These are phyloP conservation scores for Synanthedon andrenaeformis DNA, from an alignment of 2,888 invertebrate species.

Conservation along the genomic window DNA sequence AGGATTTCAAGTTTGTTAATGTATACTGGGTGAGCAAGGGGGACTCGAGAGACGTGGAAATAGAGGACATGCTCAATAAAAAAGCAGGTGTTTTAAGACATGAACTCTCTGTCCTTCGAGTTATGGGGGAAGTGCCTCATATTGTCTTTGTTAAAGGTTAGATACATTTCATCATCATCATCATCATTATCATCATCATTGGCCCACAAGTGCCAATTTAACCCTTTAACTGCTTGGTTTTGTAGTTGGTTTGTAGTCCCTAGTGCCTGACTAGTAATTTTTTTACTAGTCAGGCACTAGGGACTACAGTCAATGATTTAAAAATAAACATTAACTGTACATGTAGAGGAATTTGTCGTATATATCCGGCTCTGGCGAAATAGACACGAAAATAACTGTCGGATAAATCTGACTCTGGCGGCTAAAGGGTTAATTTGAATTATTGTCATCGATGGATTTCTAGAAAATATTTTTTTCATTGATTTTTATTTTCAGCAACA, in stretches of 20 bases:
- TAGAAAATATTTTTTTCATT: not conserved
- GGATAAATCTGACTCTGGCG: no score
- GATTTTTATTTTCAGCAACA: no score
- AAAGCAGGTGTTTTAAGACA: slow-evolving; percentile 74
- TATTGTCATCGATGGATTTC: not conserved
- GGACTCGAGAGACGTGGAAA: slow-evolving; percentile 53
- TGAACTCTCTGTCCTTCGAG: slow-evolving; percentile 76
- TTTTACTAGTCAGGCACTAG: no score
- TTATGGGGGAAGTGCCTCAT: slow-evolving; percentile 82
- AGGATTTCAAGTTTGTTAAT: slow-evolving; percentile 75
- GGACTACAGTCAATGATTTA: no score
- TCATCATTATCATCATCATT: not conserved
- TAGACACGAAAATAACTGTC: no score
- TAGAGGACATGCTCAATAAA: slow-evolving; percentile 64
- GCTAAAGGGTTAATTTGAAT: not conserved
- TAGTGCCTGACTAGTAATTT: no score
- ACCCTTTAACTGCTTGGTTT: not conserved
- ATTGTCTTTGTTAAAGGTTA: slow-evolving; percentile 79
- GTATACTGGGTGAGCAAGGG: slow-evolving; percentile 79
- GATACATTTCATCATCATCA: not conserved
- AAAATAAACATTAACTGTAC: no score
- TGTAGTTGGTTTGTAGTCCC: no score
- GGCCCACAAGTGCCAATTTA: not conserved
- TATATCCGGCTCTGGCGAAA: no score
- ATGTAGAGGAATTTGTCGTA: no score